These are phyloP conservation scores for Drosophila gunungcola DNA, from an alignment of 1,140 invertebrate species.

Conservation along the genomic window DNA sequence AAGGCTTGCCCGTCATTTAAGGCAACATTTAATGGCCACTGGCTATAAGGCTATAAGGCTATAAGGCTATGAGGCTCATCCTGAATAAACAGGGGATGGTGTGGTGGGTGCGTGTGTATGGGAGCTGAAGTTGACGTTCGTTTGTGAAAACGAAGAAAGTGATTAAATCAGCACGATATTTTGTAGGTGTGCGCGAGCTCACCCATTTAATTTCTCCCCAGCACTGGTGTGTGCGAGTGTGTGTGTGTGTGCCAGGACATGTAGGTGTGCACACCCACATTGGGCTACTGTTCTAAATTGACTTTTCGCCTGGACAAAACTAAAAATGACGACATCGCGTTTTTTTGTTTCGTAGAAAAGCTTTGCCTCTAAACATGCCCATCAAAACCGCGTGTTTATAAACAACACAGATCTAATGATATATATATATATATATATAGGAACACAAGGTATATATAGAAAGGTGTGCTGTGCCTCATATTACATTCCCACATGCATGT, in stretches of 20 bases:
- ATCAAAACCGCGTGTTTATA: conserved; percentile 53
- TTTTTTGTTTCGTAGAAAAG: conserved; percentile 38
- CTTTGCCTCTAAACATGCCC: conserved; percentile 43
- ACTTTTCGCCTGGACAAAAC: conserved; percentile 78
- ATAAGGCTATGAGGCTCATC: conserved; percentile 51
- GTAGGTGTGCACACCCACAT: conserved; percentile 9
- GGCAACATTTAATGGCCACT: conserved; percentile 81
- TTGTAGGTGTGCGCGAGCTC: conserved; percentile 77
- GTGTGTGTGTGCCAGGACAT: conserved; percentile 30
- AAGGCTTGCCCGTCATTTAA: conserved; percentile 81
- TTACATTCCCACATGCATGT: conserved; percentile 43
- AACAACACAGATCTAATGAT: conserved; percentile 49
- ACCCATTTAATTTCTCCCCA: conserved; percentile 69
- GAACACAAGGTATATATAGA: conserved; percentile 21
- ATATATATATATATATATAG: conserved; percentile 3
- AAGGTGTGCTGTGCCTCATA: conserved; percentile 47
- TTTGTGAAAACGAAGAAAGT: conserved; percentile 77
- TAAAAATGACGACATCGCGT: conserved; percentile 80
- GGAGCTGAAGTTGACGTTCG: conserved; percentile 77
- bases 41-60: conserved; percentile 62
- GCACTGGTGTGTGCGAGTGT: conserved; percentile 21
- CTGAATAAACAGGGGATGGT: conserved; percentile 54
- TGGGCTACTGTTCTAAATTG: conserved; percentile 69
- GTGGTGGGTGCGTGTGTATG: conserved; percentile 57
- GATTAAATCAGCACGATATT: conserved; percentile 83